Conservation (phyloP, 2,113 vertebrate genomes). For the Nothoprocta perdicaria region DNA sequence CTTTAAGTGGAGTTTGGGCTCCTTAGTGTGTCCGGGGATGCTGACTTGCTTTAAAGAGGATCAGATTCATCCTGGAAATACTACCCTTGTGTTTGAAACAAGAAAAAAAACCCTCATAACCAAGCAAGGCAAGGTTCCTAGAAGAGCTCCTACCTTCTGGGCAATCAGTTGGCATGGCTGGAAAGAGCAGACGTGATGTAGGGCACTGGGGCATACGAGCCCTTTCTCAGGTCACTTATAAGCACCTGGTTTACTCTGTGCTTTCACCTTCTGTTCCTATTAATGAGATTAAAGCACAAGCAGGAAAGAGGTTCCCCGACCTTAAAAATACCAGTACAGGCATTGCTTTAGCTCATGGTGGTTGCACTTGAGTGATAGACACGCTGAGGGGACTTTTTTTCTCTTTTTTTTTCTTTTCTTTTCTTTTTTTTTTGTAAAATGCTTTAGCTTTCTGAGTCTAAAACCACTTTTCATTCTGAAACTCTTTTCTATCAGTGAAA, state of each 20-base stretch:
- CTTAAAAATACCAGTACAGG: not conserved
- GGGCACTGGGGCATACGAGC: not conserved
- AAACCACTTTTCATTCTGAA: not conserved
- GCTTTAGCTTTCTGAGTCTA: not conserved
- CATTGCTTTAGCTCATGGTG: not conserved
- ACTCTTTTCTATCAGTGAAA: not conserved
- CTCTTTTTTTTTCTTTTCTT: no score
- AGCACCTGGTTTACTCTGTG: not conserved
- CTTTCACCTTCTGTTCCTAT: not conserved
- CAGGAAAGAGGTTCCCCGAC: not conserved
- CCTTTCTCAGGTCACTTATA: not conserved
- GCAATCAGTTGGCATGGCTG: not conserved
- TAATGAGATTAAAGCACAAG: not conserved
- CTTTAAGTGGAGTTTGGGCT: not conserved
- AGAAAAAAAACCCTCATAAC: rapidly evolving
- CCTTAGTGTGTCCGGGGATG: no score
- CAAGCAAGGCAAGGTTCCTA: not conserved
- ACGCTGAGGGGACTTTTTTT: not conserved
- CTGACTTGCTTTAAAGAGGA: not conserved
- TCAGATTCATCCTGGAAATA: not conserved
- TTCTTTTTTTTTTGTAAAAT: not conserved
- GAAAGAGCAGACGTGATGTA: not conserved
- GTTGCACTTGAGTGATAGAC: not conserved
- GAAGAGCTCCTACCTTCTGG: rapidly evolving
- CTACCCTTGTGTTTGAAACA: not conserved